Base-by-base conservation (phyloP, 1,140 invertebrate species). In the Micrasema longulum region DNA sequence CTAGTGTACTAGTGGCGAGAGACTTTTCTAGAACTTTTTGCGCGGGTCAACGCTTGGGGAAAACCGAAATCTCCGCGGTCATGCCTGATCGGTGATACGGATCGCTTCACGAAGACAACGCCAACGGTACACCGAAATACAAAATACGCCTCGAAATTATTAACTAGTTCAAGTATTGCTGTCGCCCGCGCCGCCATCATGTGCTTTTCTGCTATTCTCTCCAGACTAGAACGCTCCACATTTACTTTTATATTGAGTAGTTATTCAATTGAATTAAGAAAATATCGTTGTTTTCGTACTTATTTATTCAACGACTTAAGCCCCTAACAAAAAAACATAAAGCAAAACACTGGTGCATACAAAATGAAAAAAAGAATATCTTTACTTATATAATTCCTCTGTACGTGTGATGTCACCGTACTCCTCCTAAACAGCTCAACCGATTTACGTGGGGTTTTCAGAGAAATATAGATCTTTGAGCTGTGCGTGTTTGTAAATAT, bases 61-160 rank as follows among this genome's bases (percentile, higher is more conserved):
- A 60, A 60, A 60, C 55, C 55, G 18, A 60, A 38, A 60, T 60
- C 35, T 22, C 11, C 23, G 35, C 55, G 55, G 55, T 60, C 55
- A 60, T 18, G 55, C 55, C 55, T 18, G 55, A 60, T 60, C 35
- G 16, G 55, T 35, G 35, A 18, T 38, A 60, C 26, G 36, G 35
- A 38, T 38, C 55, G 55, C 36, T 20, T 10, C 7, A 3, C 22
- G 36, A 35, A 60, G 36, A 55, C 26, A 55, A 36, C 52, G 52
- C 20, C 26, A 55, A 14, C 26, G n/a, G 26, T 31, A 31, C 7
- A 31, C 2, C 47, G 47, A 20, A 48, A 20, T 3, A 22, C 47
- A 16, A 10, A n/a, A 7, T 20, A 10, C 3, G 47, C 20, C 6
- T 2, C 3, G 20, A 20, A 48, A 48, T 20, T 48, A 48, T 48